Base-by-base conservation (phyloP, 2,888 invertebrate species). In the Deroplatys truncata region DNA sequence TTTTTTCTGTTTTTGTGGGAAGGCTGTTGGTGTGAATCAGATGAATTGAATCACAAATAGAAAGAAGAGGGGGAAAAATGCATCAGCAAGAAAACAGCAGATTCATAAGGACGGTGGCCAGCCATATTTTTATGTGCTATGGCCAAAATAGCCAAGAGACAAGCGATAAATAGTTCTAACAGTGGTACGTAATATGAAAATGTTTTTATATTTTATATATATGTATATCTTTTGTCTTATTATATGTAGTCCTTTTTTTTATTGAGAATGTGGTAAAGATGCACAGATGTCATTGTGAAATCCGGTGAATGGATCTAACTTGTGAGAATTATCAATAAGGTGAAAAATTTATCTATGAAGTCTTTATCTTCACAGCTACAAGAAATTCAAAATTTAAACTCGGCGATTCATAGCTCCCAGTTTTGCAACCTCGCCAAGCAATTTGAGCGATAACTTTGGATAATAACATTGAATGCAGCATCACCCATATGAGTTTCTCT, bases 301-400 rank as follows among this genome's bases (percentile, higher is more conserved):
- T 43, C 43, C 43, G 43, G 43, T 43, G 43, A 43, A 43, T 72
- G 56, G 56, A 72, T 20, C 56, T 72, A 72, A 20, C 56, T 72
- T 72, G 56, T 72, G 56, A 72, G 56, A 72, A 72, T 72, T 72
- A 72, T 72, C 20, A 72, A 72, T 72, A 72, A 72, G 56, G 56
- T 72, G 56, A 72, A 72, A 72, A 72, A 72, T 72, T 72, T 72
- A 20, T 20, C 56, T 72, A 72, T 87, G 87, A 87, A 87, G 87
- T 87, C 87, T 82, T 86, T n/a, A 29, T 87, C 82, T 87, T 87
- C 87, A 87, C 83, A 83, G 43, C 13, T 82, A 87, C 35, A 87
- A 82, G n/a, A 72, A 72, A 72, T 31, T 31, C 82, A 87, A 85
- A 87, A 35, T 83, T 82, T 29, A 82, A 83, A 83, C 83, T 87